Percentiles rank a stretch among this genome's conserved stretches.
Conservation (phyloP, 2,113 vertebrate genomes). For the Burhinus bistriatus region DNA sequence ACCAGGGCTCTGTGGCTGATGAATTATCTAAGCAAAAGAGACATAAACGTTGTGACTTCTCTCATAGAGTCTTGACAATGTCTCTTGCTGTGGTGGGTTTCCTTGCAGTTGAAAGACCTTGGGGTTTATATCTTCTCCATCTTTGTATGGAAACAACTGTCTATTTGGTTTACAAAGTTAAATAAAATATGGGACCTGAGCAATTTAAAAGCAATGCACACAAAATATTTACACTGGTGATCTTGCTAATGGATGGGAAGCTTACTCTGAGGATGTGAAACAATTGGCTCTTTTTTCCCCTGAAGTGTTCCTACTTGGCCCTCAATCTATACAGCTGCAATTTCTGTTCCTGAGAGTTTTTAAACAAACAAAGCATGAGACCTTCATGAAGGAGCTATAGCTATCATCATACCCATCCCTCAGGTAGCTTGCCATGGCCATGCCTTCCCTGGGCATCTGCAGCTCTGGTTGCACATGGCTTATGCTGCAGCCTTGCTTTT, state of each 20-base stretch:
- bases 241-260: not conserved
- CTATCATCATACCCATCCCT: not conserved
- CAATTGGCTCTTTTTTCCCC: not conserved
- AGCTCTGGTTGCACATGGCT: rapidly evolving
- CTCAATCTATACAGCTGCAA: not conserved
- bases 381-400: not conserved
- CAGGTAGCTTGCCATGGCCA: rapidly evolving
- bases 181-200: not conserved
- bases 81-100: not conserved
- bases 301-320: not conserved
- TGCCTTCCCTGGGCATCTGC: rapidly evolving
- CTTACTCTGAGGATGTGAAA: not conserved
- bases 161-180: not conserved
- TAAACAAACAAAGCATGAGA: not conserved
- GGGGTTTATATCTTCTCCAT: not conserved
- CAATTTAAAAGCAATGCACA: not conserved
- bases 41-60: not conserved
- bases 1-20: not conserved
- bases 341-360: not conserved
- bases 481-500: rapidly evolving
- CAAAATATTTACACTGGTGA: not conserved
- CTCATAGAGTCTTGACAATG: not conserved
- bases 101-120: not conserved
- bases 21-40: not conserved
- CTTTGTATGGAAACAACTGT: not conserved